Base-by-base conservation (phyloP, 2,797 vertebrate genomes). In the Strix occidentalis region DNA sequence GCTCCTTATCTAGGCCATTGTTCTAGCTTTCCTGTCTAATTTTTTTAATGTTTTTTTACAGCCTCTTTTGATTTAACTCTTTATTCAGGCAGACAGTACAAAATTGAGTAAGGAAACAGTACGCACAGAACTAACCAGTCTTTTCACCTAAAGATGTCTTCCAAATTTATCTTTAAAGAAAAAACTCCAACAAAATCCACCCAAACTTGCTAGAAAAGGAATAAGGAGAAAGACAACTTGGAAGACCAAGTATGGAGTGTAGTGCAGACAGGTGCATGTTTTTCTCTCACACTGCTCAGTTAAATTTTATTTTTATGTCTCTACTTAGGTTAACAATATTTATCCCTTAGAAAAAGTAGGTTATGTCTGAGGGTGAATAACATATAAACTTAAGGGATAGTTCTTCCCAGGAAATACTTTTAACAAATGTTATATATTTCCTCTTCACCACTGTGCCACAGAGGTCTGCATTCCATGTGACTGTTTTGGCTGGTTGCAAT, bases 1-100 rank as follows among this genome's bases (percentile, higher is more conserved):
- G 28, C 68, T 91, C 60, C 53, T 93, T 92, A 71, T 87, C 95
- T 35, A 23, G 64, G 48, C 89, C 41, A 71, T 89, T 91, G 90
- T 95, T 96, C 20, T 64, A 3, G 5, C 58, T 96, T 93, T 96
- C 95, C 92, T 89, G 68, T 64, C 72, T 68, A 0, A 43, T 71
- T 87, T 80, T 29, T 91, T 60, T 61, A 83, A 66, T 33, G 71
- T 10, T 0, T 60, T 82, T 89, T 57, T 92, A 58, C 48, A 74
- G n/a, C n/a, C 37, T 89, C 50, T 41, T 82, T 76, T 71, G 48
- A 26, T 68, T 92, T 80, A 93, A 71, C 64, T 80, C 66, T 78
- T 63, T 94, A 76, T 79, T 77, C 23, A 11, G 28, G 33, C 48
- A 85, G 81, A 23, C 50, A 29, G 43, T 28, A 66, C 37, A 37